These are phyloP conservation scores for Stictonetta naevosa DNA, from an alignment of 2,113 vertebrate species.

Conservation along the genomic window DNA sequence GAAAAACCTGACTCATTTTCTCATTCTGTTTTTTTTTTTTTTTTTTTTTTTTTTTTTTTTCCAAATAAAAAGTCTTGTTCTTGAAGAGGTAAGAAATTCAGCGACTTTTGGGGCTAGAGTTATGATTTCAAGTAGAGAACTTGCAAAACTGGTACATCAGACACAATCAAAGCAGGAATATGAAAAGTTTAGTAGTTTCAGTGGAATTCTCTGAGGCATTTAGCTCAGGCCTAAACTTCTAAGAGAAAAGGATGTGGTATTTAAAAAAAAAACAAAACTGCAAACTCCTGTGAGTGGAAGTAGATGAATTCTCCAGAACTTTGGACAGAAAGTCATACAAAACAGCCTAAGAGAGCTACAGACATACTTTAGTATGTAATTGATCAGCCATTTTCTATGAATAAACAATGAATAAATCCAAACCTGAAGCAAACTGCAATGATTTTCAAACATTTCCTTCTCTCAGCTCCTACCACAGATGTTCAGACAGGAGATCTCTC, in stretches of 20 bases:
- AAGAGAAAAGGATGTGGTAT: neutral
- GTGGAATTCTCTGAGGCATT: neutral
- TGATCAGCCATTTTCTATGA: neutral
- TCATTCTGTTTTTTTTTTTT: neutral
- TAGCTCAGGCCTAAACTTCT: neutral
- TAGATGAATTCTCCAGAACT: neutral
- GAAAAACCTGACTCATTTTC: neutral
- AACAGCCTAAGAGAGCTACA: neutral
- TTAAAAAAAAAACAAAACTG: neutral
- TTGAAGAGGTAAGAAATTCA: neutral
- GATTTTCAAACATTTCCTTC: neutral
- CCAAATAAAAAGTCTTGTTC: neutral
- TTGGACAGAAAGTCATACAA: neutral
- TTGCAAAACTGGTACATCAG: neutral
- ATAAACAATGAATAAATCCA: neutral
- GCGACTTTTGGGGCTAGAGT: neutral
- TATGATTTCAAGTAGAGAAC: neutral
- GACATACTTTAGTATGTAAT: neutral
- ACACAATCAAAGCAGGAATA: neutral
- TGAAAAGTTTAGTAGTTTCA: neutral
- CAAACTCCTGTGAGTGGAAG: neutral
- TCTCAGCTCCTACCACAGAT: neutral
- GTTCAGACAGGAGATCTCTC: accelerated
- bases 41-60: neutral
- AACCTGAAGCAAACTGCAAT: neutral